Percentiles rank a stretch among this genome's conserved stretches.
phyloP scores from a whole-genome alignment of 2,113 vertebrate species.

The Phalacrocorax aristotelis region DNA sequence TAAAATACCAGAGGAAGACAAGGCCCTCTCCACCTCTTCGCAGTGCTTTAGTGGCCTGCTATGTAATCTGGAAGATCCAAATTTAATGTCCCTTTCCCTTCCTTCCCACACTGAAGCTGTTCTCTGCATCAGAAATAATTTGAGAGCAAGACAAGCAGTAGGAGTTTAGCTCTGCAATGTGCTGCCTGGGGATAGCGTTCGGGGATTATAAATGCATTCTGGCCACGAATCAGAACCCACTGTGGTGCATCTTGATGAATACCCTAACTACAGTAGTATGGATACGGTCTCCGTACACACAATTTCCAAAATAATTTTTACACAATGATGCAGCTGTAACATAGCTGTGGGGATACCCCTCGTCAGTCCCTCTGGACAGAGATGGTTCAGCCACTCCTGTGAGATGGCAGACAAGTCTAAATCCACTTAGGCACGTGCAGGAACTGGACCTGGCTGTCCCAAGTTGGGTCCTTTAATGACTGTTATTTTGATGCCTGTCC shows the following conservation, averaged over 20 bases:
- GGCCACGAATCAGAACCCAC: not conserved
- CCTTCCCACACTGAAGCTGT: not conserved
- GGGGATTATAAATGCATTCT: not conserved
- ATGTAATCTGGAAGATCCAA: not conserved
- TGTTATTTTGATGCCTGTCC: not conserved
- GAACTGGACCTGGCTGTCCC: not conserved
- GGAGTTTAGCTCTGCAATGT: not conserved
- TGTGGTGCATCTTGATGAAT: not conserved
- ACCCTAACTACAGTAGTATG: not conserved
- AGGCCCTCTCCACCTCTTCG: not conserved
- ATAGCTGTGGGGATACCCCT: not conserved
- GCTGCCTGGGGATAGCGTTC: not conserved
- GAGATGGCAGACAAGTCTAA: not conserved
- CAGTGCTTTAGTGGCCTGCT: not conserved
- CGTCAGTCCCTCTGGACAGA: not conserved
- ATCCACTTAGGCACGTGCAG: not conserved
- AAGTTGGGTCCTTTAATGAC: not conserved
- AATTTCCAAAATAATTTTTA: not conserved
- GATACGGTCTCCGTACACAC: not conserved
- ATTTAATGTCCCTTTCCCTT: not conserved
- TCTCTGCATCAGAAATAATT: not conserved
- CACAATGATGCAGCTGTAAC: not conserved
- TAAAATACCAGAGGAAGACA: not conserved
- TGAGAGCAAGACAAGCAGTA: not conserved
- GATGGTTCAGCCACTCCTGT: not conserved